Evolutionary conservation across 2,888 invertebrate species (phyloP), one percentile per base, ranked within the genome.

Genomic region (Cerceris ruficornis): DNA sequence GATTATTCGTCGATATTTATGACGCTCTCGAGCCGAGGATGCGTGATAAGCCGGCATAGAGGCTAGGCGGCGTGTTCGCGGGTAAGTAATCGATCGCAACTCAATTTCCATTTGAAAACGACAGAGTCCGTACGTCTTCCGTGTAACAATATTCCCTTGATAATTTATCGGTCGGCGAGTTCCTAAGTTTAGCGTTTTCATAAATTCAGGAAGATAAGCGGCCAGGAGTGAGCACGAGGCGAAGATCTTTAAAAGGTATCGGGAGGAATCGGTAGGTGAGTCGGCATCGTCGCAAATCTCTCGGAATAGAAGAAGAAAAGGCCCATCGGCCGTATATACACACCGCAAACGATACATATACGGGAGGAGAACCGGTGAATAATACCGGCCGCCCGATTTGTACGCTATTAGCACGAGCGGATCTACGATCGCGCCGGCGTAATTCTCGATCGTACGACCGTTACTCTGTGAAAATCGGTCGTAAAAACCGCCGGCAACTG

Each of bases 401-500:
- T 88, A 87, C 84, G 85, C 90, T 88, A 90, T 90, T 90, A 90
- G 87, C 86, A 85, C 88, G 81, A 81, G 83, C 72, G 84, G 85
- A 89, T 89, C 86, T 84, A 73, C 84, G 89, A 89, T 88, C 88
- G 85, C 64, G 71, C 75, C 83, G 80, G 83, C 84, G 82, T 89
- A 87, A 89, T 89, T 90, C 88, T 84, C 78, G 78, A 81, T 83
- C 84, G 77, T 74, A 74, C 78, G 84, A 83, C 86, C 86, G 87
- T 89, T 89, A 87, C 83, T 88, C 81, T 79, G 82, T 77, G 84
- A 86, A 90, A 89, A 90, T 87, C 85, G 86, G 77, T 88, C 87
- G 86, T 88, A 87, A 88, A 88, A 86, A 87, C 75, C 49, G 66
- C 60, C 52, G 79, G 59, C 65, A 54, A 71, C 67, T 75, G 75